Evolutionary conservation across 53 echinoderm and acorn worm genomes (phyloP).

Genomic region (Stichopus horrens): DNA sequence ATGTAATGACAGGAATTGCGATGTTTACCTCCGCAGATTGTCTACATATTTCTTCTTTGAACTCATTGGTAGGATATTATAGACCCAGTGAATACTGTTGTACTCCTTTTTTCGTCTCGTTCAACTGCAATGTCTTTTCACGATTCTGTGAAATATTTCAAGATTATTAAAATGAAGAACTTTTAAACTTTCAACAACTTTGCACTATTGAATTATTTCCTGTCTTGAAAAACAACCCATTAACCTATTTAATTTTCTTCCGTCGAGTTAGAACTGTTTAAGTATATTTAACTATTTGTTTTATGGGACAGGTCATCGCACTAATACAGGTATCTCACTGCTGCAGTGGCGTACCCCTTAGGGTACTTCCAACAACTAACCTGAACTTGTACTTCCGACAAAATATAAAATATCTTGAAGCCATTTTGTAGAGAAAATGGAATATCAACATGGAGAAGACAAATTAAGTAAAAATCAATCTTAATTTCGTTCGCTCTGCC

Average conservation of each 20-base stretch:
- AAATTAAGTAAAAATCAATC: conserved; percentile 35
- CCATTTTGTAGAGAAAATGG: conserved; percentile 26
- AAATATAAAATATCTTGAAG: conserved; percentile 39
- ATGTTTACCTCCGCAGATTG: too few relatives aligned
- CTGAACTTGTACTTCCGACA: conserved; percentile 30
- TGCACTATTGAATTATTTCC: conserved; percentile 1
- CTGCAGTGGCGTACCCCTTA: conserved; percentile 3
- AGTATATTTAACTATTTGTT: not conserved
- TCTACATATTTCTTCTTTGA: too few relatives aligned
- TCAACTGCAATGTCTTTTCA: too few relatives aligned
- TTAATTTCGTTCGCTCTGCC: conserved; percentile 18
- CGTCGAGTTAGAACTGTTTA: not conserved
- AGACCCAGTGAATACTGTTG: too few relatives aligned
- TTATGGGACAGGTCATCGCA: conserved; percentile 5
- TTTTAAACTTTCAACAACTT: not conserved
- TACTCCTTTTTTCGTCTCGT: too few relatives aligned
- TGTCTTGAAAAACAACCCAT: not conserved
- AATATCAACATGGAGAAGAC: conserved; percentile 18
- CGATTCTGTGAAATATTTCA: too few relatives aligned
- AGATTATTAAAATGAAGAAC: too few relatives aligned
- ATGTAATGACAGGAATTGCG: too few relatives aligned
- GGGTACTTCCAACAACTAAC: not conserved
- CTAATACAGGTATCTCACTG: not conserved
- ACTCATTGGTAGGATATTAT: too few relatives aligned
- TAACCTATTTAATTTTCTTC: not conserved